A percentile compares a stretch with the other conserved stretches of the same genome.
These are phyloP conservation scores for Latrodectus elegans DNA, from an alignment of 2,888 invertebrate species.

Conservation along the genomic window DNA sequence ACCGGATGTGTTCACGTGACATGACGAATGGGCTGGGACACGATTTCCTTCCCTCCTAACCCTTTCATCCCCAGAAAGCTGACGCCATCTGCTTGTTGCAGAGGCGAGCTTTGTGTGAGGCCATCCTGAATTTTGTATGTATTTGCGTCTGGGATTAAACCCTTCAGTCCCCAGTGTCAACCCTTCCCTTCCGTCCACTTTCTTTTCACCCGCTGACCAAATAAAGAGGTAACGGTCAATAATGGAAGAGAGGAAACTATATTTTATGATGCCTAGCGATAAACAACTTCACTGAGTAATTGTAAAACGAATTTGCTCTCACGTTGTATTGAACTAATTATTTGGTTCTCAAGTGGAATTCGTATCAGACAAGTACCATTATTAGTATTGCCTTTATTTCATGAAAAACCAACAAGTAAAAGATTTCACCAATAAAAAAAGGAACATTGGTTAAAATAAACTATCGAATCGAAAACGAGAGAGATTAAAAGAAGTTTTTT, in stretches of 20 bases:
- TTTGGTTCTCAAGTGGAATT: too few species aligned
- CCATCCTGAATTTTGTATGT: slow-evolving; percentile 3
- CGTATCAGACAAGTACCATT: too few species aligned
- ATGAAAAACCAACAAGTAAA: too few species aligned
- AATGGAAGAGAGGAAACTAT: not conserved
- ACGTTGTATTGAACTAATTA: too few species aligned
- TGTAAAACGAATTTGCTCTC: too few species aligned
- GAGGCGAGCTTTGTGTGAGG: not conserved
- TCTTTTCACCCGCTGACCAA: slow-evolving; percentile 2
- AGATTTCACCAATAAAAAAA: too few species aligned
- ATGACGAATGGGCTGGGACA: not conserved
- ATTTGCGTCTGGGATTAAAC: not conserved
- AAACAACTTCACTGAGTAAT: too few species aligned
- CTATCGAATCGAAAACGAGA: too few species aligned
- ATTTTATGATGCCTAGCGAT: not conserved
- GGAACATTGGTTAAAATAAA: too few species aligned
- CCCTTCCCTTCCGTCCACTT: not conserved
- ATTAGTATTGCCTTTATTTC: too few species aligned
- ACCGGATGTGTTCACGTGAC: slow-evolving; percentile 2
- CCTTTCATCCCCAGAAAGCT: not conserved
- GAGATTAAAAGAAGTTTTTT: too few species aligned
- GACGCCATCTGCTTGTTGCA: slow-evolving; percentile 5
- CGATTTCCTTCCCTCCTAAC: not conserved
- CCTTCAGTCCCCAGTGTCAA: not conserved
- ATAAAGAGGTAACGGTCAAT: slow-evolving; percentile 5